phyloP scores from a whole-genome alignment of 2,888 invertebrate species.

The Aradus depressus region DNA sequence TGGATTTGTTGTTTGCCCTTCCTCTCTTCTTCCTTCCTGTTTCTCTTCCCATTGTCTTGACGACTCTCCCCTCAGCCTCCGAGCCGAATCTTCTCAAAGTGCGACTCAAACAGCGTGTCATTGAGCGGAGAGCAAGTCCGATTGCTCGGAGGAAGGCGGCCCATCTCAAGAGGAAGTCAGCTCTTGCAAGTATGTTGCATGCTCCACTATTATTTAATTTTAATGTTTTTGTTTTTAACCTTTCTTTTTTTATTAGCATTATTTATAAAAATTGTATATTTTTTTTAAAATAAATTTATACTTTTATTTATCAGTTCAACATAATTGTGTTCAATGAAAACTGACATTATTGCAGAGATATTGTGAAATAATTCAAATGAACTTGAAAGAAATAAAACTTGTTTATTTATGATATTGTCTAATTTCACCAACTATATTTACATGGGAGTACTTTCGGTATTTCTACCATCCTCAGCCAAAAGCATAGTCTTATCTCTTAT shows the following conservation, averaged over 20 bases:
- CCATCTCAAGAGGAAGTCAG: constrained; percentile 59
- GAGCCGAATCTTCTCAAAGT: constrained; percentile 94
- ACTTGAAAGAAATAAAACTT: no score
- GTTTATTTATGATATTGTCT: no score
- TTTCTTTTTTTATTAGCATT: constrained; percentile 26
- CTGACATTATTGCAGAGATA: no score
- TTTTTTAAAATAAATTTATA: no score
- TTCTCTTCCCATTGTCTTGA: constrained; percentile 1
- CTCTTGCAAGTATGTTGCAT: constrained; percentile 36
- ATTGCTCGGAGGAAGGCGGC: constrained; percentile 71
- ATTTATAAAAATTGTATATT: constrained; percentile 36
- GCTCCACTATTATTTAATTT: constrained; percentile 2
- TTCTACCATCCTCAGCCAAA: no score
- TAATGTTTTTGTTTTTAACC: no score
- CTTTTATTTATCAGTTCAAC: no score
- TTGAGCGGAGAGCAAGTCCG: constrained; percentile 88
- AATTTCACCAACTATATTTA: no score
- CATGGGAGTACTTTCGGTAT: no score
- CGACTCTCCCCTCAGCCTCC: constrained; percentile 57
- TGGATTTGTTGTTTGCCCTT: constrained; percentile 17
- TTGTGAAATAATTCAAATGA: no score
- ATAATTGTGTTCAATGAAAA: no score
- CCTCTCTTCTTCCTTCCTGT: constrained; percentile 6
- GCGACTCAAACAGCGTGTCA: constrained; percentile 86
- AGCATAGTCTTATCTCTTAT: no score